Conservation (phyloP, 2,888 invertebrate genomes). For the Tetheella fluctuosa region DNA sequence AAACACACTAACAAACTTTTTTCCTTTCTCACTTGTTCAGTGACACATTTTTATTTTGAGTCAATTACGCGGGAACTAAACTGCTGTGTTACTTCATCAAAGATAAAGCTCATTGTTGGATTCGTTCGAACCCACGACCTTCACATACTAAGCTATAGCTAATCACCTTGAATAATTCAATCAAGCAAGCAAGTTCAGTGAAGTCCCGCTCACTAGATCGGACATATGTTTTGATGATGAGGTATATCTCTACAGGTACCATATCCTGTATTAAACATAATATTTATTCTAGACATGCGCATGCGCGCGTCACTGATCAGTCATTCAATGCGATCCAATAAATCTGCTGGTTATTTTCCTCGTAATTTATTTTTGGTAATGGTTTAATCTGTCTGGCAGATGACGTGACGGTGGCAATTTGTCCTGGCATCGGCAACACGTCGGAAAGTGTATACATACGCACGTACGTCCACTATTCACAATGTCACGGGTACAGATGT, state of each 20-base stretch:
- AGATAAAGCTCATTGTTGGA: no score
- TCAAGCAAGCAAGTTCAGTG: no score
- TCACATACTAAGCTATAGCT: not conserved
- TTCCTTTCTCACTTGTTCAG: no score
- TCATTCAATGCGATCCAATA: not conserved
- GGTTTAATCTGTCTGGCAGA: slow-evolving; percentile 77
- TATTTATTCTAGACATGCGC: not conserved
- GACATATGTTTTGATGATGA: not conserved
- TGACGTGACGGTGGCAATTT: slow-evolving; percentile 94
- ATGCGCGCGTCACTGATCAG: not conserved
- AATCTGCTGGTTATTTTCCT: not conserved
- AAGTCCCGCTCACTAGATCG: no score
- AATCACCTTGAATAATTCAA: no score
- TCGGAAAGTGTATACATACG: slow-evolving; percentile 97
- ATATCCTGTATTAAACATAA: not conserved
- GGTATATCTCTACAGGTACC: not conserved
- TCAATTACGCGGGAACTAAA: no score
- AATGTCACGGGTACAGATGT: slow-evolving; percentile 95
- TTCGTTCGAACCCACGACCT: no score
- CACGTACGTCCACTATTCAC: slow-evolving; percentile 96
- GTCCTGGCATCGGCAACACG: slow-evolving; percentile 96
- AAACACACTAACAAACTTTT: no score
- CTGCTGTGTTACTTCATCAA: no score
- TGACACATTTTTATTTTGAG: no score
- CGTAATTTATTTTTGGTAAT: not conserved